Conservation (phyloP, 2,797 vertebrate species). For the Atherinosoma microstoma region DNA sequence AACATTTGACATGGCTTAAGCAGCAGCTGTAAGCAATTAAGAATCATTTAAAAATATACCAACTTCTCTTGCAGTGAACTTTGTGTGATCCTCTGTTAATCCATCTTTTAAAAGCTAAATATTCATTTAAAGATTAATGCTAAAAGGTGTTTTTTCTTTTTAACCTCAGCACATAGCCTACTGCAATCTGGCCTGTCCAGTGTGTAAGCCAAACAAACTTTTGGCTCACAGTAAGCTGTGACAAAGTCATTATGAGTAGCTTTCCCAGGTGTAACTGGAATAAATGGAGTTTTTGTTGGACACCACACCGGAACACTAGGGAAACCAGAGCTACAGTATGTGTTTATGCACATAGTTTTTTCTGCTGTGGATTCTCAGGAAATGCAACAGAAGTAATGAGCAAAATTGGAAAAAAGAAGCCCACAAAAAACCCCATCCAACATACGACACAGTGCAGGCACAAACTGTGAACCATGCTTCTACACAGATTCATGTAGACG, state of each 20-base stretch:
- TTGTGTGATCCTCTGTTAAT: background rate
- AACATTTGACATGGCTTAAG: background rate
- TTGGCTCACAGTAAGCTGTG: constrained; percentile 40
- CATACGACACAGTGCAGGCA: background rate
- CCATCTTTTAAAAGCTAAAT: background rate
- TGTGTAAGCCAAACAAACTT: constrained; percentile 21
- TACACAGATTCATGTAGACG: constrained; percentile 14
- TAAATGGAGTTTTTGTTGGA: constrained; percentile 53
- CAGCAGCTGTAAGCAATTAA: background rate
- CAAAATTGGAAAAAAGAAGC: background rate
- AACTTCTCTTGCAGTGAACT: background rate
- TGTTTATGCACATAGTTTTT: constrained; percentile 35
- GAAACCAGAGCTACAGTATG: constrained; percentile 15
- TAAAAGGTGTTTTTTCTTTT: background rate
- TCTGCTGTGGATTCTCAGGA: constrained; percentile 18
- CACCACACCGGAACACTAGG: constrained; percentile 9
- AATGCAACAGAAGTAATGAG: constrained; percentile 30
- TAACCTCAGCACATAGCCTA: constrained; percentile 2
- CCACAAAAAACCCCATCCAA: constrained; percentile 11
- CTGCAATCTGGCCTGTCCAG: background rate
- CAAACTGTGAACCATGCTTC: constrained; percentile 10
- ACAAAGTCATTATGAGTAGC: constrained; percentile 48
- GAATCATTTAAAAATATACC: background rate
- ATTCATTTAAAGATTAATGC: background rate
- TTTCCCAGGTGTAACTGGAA: constrained; percentile 50